These are phyloP conservation scores for Bembecia ichneumoniformis DNA, from an alignment of 2,888 invertebrate genomes.

Conservation along the genomic window DNA sequence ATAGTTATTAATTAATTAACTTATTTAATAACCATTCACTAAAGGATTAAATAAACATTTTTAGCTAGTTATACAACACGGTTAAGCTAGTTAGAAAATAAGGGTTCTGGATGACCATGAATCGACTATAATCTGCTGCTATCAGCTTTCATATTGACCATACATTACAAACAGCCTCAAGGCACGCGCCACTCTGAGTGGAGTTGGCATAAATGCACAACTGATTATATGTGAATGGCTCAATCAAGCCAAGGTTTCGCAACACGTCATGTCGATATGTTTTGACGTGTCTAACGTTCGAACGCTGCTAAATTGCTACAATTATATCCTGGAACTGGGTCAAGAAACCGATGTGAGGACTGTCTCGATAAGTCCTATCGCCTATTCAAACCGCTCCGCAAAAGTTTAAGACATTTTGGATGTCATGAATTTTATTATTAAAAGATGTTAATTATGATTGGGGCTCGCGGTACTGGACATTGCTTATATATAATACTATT, in stretches of 20 bases:
- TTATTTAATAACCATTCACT: too few species aligned
- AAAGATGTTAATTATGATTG: too few species aligned
- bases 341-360: slow-evolving; percentile 35
- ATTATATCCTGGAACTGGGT: slow-evolving; percentile 60
- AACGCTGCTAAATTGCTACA: slow-evolving; percentile 55
- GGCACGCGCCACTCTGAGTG: slow-evolving; percentile 30
- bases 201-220: slow-evolving; percentile 24
- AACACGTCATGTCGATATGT: slow-evolving; percentile 56
- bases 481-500: too few species aligned
- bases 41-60: too few species aligned
- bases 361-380: slow-evolving; percentile 15
- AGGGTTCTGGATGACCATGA: too few species aligned
- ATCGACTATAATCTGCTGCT: not conserved
- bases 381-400: not conserved
- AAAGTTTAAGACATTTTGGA: too few species aligned
- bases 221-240: slow-evolving; percentile 57
- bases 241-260: slow-evolving; percentile 51
- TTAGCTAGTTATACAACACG: too few species aligned
- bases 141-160: not conserved
- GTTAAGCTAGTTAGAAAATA: too few species aligned
- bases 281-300: slow-evolving; percentile 47
- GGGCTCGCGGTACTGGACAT: too few species aligned
- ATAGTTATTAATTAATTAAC: too few species aligned
- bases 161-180: slow-evolving; percentile 22
- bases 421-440: too few species aligned